Percentiles rank a stretch among this genome's conserved stretches.
phyloP scores from a whole-genome alignment of 2,797 vertebrate species.

The Alcedo atthis region DNA sequence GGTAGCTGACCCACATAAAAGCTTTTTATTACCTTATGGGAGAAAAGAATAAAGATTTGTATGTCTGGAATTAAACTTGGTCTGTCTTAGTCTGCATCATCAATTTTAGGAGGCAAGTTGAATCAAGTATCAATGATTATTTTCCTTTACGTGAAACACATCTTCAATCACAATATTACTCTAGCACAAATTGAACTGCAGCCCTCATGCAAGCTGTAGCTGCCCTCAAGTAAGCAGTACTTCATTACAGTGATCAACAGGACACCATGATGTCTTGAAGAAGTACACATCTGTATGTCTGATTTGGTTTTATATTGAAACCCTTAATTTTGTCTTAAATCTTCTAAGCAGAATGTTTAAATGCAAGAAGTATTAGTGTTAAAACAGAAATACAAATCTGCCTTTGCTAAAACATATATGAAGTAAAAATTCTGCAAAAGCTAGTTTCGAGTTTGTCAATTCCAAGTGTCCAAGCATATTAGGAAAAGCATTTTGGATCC shows the following conservation, averaged over 20 bases:
- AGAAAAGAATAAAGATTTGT: neutral
- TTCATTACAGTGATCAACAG: neutral
- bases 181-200: constrained; percentile 21
- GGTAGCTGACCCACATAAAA: neutral
- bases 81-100: neutral
- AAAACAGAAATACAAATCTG: neutral
- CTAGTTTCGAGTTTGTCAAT: neutral
- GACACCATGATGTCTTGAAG: neutral
- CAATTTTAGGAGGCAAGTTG: neutral
- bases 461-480: neutral
- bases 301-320: neutral
- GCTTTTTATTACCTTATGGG: neutral
- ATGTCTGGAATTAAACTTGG: neutral
- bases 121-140: neutral
- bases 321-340: neutral
- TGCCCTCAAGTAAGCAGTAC: neutral
- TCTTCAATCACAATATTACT: neutral
- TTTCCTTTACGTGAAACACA: neutral
- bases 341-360: neutral
- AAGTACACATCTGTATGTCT: neutral
- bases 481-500: neutral
- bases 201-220: neutral
- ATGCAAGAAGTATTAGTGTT: neutral
- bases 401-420: neutral
- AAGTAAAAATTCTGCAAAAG: neutral